Evolutionary conservation across 2,888 invertebrate species (phyloP).

Genomic region (Orthonevra nobilis): DNA sequence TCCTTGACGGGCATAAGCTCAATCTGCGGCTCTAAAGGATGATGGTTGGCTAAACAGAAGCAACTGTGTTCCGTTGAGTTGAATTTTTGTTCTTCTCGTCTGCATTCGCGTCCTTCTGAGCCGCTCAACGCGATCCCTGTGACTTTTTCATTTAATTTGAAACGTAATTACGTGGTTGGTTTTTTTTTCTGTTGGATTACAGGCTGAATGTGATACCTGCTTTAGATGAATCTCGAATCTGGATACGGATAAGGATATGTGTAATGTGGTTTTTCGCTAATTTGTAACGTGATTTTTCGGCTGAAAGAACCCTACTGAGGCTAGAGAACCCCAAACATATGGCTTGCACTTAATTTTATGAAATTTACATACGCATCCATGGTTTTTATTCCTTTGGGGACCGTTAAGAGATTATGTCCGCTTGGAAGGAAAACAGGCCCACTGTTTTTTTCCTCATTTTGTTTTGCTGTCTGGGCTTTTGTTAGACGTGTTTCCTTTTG

Average conservation of each 20-base stretch:
- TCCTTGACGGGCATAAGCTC: conserved; percentile 21
- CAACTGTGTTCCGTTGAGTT: conserved; percentile 21
- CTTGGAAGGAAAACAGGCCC: not conserved
- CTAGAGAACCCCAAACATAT: not conserved
- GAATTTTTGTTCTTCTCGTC: conserved; percentile 24
- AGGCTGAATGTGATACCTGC: conserved; percentile 40
- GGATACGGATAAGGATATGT: not conserved
- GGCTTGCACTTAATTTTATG: conserved; percentile 20
- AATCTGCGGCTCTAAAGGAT: conserved; percentile 10
- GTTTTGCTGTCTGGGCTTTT: conserved; percentile 40
- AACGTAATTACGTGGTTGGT: conserved; percentile 61
- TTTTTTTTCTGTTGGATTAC: conserved; percentile 44
- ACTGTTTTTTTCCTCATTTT: conserved; percentile 6
- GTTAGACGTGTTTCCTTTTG: conserved; percentile 22
- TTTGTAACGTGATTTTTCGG: conserved; percentile 46
- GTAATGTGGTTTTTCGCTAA: conserved; percentile 16
- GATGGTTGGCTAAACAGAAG: conserved; percentile 10
- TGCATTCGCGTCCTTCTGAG: conserved; percentile 32
- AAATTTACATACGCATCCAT: conserved; percentile 39
- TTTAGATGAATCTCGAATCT: conserved; percentile 6
- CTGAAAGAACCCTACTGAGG: conserved; percentile 20
- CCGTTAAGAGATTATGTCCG: conserved; percentile 33
- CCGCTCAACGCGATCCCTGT: not conserved
- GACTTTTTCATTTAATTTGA: conserved; percentile 59
- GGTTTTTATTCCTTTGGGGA: conserved; percentile 43